phyloP scores from a whole-genome alignment of 1,140 invertebrate species.

The Reticulitermes speratus region DNA sequence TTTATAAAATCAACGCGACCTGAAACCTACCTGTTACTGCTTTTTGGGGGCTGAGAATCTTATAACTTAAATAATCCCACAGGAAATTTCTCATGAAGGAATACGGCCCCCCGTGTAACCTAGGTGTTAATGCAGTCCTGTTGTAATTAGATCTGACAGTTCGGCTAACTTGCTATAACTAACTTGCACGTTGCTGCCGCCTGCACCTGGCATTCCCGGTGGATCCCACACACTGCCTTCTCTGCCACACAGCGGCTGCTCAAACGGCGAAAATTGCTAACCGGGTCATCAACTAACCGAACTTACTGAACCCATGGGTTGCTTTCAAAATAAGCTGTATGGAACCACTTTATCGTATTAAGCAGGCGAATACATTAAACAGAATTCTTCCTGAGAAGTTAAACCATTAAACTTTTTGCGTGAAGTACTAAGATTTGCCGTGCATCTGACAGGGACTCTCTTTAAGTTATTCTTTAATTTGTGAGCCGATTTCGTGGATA shows the following conservation, averaged over 20 bases:
- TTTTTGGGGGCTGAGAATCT: too few species aligned
- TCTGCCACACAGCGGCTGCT: neutral
- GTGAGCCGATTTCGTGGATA: too few species aligned
- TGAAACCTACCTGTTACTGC: neutral
- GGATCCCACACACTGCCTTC: neutral
- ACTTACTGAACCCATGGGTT: neutral
- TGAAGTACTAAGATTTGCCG: too few species aligned
- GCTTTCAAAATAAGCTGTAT: neutral
- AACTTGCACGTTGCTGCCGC: neutral
- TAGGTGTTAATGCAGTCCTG: constrained; percentile 7
- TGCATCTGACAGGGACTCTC: too few species aligned
- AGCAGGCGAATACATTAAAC: neutral
- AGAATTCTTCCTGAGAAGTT: neutral
- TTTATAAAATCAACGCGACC: neutral
- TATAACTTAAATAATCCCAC: too few species aligned
- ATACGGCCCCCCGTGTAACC: neutral
- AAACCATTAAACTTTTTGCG: too few species aligned
- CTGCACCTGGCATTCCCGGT: neutral
- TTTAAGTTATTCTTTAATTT: too few species aligned
- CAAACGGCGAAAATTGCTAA: neutral
- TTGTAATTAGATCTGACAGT: neutral
- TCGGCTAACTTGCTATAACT: neutral
- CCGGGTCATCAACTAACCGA: too few species aligned
- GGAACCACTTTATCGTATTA: neutral
- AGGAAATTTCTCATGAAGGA: neutral